Conservation (phyloP, 2,797 vertebrate genomes). For the Pelochelys cantorii region DNA sequence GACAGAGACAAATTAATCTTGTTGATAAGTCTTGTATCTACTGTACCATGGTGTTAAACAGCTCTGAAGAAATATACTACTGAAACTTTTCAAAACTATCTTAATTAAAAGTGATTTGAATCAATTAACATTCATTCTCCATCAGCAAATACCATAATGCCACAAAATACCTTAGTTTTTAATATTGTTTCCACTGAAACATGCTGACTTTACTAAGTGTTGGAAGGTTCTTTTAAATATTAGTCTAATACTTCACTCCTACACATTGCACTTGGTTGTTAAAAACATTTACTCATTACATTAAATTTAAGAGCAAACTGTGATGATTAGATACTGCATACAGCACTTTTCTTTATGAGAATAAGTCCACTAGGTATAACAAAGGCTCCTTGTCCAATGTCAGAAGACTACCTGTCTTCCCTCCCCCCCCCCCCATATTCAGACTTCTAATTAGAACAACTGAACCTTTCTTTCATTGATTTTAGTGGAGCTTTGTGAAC, state of each 20-base stretch:
- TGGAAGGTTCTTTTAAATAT: not conserved
- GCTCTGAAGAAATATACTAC: not conserved
- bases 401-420: not conserved
- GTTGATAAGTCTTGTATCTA: not conserved
- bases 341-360: not conserved
- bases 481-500: not conserved
- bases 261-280: not conserved
- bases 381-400: not conserved
- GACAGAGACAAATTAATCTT: not conserved
- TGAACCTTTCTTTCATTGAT: not conserved
- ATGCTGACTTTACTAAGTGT: not conserved
- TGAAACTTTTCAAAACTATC: not conserved
- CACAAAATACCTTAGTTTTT: not conserved
- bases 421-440: not conserved
- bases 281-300: not conserved
- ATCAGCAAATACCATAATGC: not conserved
- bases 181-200: not conserved
- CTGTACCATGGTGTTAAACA: not conserved
- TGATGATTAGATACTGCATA: not conserved
- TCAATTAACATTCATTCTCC: not conserved
- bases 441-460: not conserved
- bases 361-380: not conserved
- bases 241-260: accelerated
- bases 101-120: not conserved
- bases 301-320: not conserved